Base-by-base conservation (phyloP, 2,888 invertebrate species). In the Choreutis nemorana region DNA sequence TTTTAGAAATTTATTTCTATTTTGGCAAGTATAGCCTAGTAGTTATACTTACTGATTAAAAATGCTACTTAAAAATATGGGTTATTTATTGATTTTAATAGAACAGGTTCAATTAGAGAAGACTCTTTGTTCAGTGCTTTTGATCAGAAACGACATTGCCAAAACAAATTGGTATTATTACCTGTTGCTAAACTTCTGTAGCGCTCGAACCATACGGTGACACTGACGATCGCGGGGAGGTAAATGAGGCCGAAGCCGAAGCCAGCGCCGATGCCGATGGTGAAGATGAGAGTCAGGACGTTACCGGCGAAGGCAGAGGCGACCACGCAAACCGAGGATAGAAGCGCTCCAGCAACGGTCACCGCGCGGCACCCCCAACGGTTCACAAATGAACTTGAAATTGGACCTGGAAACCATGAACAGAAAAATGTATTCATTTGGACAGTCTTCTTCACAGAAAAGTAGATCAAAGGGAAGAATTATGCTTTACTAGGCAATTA, bases 191-290 rank as follows among this genome's bases (percentile, higher is more conserved):
- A 83, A 20, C 97, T 94, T 31, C 98, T 84, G 48, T 87, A 88
- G 47, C 91, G 90, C 60, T 99, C 97, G 59, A 99, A 99, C 82
- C 98, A 99, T 46, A 91, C 92, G 2, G 97, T 96, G 18, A 99
- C 98, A 59, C 94, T 94, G 31, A 98, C 97, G 45, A 99, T 97
- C 31, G 98, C 97, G 0, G 99, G 98, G 34, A 99, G 82, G 64
- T 98, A 99, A 59, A 99, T 97, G 39, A 99, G 83, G 1, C 98
- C 98, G 50, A 98, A 94, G 9, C 99, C 98, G 26, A 96, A 72
- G 23, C 97, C 97, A 39, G 94, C 88, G 34, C 96, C 90, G n/a
- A 97, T 64, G 20, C 98, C 98, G 44, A 97, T 91, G n/a, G 95
- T 93, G 47, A 97, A 75, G 56, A 94, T 96, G 10, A 98, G 83